Conservation (phyloP, 2,113 vertebrate genomes). For the Prunella himalayana region DNA sequence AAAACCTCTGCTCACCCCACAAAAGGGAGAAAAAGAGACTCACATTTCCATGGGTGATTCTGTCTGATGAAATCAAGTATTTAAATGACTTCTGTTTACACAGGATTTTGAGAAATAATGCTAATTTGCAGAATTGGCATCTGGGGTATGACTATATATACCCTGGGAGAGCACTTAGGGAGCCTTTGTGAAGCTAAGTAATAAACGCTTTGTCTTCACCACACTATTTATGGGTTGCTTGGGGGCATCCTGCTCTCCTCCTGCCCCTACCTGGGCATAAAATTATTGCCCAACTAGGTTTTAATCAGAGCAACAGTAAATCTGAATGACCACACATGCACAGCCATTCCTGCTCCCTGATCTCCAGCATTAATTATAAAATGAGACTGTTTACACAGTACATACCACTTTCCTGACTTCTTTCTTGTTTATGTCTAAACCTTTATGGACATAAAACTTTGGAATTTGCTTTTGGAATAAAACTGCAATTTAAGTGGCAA, state of each 20-base stretch:
- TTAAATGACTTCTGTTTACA: conserved; percentile 62
- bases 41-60: conserved; percentile 21
- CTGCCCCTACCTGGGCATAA: conserved; percentile 72
- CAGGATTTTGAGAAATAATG: conserved; percentile 69
- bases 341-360: conserved; percentile 5
- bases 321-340: conserved; percentile 56
- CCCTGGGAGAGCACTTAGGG: conserved; percentile 68
- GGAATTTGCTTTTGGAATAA: conserved; percentile 58
- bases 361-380: conserved; percentile 44
- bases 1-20: conserved; percentile 44
- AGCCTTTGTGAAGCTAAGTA: conserved; percentile 70
- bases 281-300: conserved; percentile 57
- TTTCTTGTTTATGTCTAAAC: conserved; percentile 63
- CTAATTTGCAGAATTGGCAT: conserved; percentile 67
- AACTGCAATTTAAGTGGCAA: conserved; percentile 16
- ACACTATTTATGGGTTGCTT: conserved; percentile 79
- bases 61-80: conserved; percentile 56
- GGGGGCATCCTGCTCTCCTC: conserved; percentile 72
- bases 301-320: conserved; percentile 71
- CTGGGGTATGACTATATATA: conserved; percentile 43
- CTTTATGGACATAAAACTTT: conserved; percentile 63
- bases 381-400: conserved; percentile 12
- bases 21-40: conserved; percentile 35
- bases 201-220: conserved; percentile 80
- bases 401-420: conserved; percentile 37